phyloP scores from a whole-genome alignment of 2,113 vertebrate species.

The Melanerpes aurifrons region DNA sequence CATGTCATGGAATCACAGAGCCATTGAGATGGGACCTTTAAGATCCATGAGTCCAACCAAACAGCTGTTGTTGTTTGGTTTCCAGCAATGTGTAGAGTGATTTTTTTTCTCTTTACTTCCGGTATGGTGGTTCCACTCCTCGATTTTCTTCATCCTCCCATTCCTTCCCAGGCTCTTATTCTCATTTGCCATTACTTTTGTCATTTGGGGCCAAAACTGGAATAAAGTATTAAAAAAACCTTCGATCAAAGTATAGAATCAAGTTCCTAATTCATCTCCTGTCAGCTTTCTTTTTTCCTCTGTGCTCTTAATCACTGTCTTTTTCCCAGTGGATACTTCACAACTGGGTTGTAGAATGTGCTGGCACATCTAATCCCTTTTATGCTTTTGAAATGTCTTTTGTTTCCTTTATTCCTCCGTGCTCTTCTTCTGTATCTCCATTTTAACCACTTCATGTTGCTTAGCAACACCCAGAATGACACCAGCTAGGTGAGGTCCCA shows the following conservation, averaged over 20 bases:
- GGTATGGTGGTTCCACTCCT: not conserved
- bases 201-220: not conserved
- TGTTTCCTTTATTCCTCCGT: not conserved
- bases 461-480: constrained; percentile 53
- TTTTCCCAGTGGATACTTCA: not conserved
- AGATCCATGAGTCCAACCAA: not conserved
- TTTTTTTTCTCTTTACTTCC: not conserved
- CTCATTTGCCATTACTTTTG: not conserved
- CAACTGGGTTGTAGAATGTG: not conserved
- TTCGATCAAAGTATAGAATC: not conserved
- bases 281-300: not conserved
- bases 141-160: not conserved
- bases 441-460: constrained; percentile 28
- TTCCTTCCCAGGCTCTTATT: not conserved
- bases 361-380: not conserved
- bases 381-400: not conserved
- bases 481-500: not conserved
- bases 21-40: not conserved
- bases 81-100: not conserved
- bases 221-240: not conserved
- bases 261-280: not conserved
- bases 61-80: not conserved
- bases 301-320: accelerated
- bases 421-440: not conserved
- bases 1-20: not conserved